phyloP scores from a whole-genome alignment of 2,888 invertebrate genomes.

The Campoplex capitator region DNA sequence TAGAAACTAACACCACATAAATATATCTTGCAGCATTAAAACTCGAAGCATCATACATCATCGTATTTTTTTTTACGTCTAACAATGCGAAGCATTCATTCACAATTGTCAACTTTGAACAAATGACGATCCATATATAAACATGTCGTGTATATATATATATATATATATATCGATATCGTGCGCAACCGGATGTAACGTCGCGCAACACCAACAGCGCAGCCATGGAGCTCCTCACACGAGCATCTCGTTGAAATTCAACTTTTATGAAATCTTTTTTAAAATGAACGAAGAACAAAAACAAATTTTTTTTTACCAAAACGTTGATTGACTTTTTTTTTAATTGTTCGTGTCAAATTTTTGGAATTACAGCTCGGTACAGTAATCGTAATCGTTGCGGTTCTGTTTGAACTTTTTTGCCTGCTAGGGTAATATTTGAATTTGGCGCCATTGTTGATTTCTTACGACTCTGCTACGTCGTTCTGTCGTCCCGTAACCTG shows the following conservation, averaged over 20 bases:
- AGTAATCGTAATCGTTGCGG: not conserved
- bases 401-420: not conserved
- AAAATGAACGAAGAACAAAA: not conserved
- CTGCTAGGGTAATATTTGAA: slow-evolving; percentile 56
- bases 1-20: not conserved
- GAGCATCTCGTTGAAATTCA: not conserved
- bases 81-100: slow-evolving; percentile 24
- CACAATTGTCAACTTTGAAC: slow-evolving; percentile 12
- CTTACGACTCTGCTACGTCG: slow-evolving; percentile 29
- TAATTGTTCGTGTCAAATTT: not conserved
- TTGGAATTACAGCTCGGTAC: no score
- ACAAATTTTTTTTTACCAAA: not conserved
- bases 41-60: not conserved
- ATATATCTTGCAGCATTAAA: not conserved
- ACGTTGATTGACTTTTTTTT: not conserved
- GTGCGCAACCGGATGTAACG: slow-evolving; percentile 51
- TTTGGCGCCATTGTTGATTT: slow-evolving; percentile 42
- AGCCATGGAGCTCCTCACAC: not conserved
- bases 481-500: slow-evolving; percentile 45
- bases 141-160: not conserved
- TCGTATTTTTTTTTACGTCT: not conserved
- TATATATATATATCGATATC: not conserved
- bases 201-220: slow-evolving; percentile 3
- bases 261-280: not conserved
- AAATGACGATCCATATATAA: slow-evolving; percentile 39